Base-by-base conservation (phyloP, 2,888 invertebrate genomes). In the Lycia hirtaria region DNA sequence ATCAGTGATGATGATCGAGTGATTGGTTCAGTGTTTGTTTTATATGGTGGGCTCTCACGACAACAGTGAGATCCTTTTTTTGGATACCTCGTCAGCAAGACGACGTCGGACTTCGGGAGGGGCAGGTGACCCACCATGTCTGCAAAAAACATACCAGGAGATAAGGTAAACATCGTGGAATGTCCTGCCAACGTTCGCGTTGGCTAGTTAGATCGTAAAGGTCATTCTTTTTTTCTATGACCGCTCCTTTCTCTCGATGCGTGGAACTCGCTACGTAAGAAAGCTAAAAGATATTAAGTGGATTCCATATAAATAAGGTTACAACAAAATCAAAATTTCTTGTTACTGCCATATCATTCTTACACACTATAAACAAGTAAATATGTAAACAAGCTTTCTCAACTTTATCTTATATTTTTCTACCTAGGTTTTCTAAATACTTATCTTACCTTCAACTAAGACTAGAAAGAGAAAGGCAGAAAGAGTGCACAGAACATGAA, bases 121-220 rank as follows among this genome's bases (percentile, higher is more conserved):
- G 83, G 78, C 81, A 85, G 88, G 83, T 86, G 85, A 85, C 84
- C 75, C 88, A 91, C 92, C 89, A 95, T 95, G 95, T 95, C 95
- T 92, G 94, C 94, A 85, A 95, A 96, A 93, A 95, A 95, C 92
- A 95, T 96, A 93, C 96, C 96, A 87, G 95, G 96, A 89, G 96
- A 96, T 93, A 96, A 96, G 96, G 96, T 96, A 91, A 87, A 63
- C 65, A 58, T 35, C 58, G 38, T 40, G 28, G 52, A 51, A 56
- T 69, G 68, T 64, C 66, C 63, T 65, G 64, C 40, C 67, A 62
- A 62, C 59, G 61, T 71, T 70, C 66, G 67, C 59, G 61, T 71
- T 70, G 67, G 67, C 62, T 71, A 64, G 63, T 73, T 72, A 57
- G 67, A 60, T 65, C 61, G 65, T 75, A 81, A 80, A 87, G 86